Conservation (phyloP, 1,140 invertebrate genomes). For the Drosophila jambulina region DNA sequence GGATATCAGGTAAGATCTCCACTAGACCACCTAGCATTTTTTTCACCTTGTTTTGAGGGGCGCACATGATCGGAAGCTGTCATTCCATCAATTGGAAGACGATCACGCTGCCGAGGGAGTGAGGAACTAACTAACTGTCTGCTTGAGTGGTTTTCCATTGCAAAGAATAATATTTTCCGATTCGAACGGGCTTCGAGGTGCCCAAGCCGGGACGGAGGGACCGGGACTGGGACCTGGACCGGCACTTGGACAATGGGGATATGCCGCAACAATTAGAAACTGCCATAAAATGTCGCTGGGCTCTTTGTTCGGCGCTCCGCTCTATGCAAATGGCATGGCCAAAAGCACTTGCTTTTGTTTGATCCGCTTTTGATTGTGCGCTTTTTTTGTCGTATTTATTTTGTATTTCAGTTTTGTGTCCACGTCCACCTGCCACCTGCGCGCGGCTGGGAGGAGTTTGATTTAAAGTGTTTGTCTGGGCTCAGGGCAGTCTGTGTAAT, state of each 20-base stretch:
- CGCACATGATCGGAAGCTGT: slow-evolving; percentile 25
- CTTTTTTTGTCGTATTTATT: slow-evolving; percentile 6
- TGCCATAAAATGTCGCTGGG: slow-evolving; percentile 61
- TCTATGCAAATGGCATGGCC: slow-evolving; percentile 6
- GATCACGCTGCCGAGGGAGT: slow-evolving; percentile 2
- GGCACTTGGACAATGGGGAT: slow-evolving; percentile 33
- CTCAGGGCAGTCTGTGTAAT: slow-evolving; percentile 3
- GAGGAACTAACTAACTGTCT: slow-evolving; percentile 29
- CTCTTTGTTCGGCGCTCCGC: slow-evolving; percentile 49
- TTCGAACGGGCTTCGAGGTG: slow-evolving; percentile 16
- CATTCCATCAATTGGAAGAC: slow-evolving; percentile 23
- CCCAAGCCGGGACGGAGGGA: background rate
- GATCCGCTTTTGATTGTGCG: slow-evolving; percentile 17
- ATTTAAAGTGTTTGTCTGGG: slow-evolving; percentile 36
- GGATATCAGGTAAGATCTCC: background rate
- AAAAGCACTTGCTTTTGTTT: slow-evolving; percentile 39
- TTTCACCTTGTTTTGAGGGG: background rate
- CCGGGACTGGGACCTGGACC: background rate
- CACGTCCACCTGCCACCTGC: slow-evolving; percentile 9
- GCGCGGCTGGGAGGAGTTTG: slow-evolving; percentile 5
- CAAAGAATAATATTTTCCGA: slow-evolving; percentile 22
- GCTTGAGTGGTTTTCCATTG: slow-evolving; percentile 49
- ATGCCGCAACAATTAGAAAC: slow-evolving; percentile 49
- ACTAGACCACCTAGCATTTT: background rate
- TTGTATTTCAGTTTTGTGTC: background rate